Base-by-base conservation (phyloP, 2,888 invertebrate genomes). In the Eledona agricola region DNA sequence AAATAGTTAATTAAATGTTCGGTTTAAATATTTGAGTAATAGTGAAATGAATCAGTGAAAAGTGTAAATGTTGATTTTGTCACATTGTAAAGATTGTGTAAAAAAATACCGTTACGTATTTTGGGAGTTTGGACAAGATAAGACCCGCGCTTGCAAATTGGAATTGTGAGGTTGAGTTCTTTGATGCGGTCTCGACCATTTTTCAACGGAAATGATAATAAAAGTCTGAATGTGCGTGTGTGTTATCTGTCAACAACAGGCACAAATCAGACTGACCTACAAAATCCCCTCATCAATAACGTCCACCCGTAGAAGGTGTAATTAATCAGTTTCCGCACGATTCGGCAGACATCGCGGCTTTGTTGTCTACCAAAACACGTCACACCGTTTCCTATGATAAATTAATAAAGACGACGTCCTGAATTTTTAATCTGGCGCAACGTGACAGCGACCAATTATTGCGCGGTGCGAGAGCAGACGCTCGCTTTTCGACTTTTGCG, bases 211-310 rank as follows among this genome's bases (percentile, higher is more conserved):
- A n/a, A n/a, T n/a, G n/a, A n/a, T n/a, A n/a, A n/a, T n/a, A n/a
- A n/a, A n/a, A n/a, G n/a, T n/a, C n/a, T n/a, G 57, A 57, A 62
- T 58, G 53, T 58, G 55, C 52, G 56, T 43, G 58, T 59, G 58
- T 60, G 63, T 58, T 66, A 65, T 63, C 66, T 70, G 71, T 69
- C 69, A 69, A 66, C 66, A 63, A 60, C 69, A 68, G 68, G 65
- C 68, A 70, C 70, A 69, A 70, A 71, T 72, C 68, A 68, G 62
- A 59, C 55, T 67, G 70, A 70, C 72, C 72, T 66, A 71, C 61
- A 70, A 70, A 70, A 69, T 70, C 67, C 65, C 60, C 59, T 59
- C 65, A 69, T 71, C 69, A 67, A 71, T 72, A 69, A 69, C 66
- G 60, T 62, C 63, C 65, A 62, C 49, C 59, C 58, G 57, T 49